These are phyloP conservation scores for Rhagophthalmus giganteus DNA, from an alignment of 2,888 invertebrate genomes.

Conservation along the genomic window DNA sequence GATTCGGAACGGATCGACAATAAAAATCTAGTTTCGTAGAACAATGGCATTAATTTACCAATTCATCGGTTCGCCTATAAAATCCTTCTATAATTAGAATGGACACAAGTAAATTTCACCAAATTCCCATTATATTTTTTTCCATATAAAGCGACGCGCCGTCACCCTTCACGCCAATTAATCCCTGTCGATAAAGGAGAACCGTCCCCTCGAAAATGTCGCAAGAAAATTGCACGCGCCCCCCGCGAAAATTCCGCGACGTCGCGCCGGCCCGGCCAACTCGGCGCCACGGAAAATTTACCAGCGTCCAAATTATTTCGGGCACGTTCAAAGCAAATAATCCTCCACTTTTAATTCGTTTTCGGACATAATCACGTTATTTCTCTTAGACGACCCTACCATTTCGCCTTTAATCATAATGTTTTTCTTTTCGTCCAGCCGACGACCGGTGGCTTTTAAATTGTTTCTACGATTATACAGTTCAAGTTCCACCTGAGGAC, in stretches of 20 bases:
- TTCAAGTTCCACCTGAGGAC: constrained; percentile 19
- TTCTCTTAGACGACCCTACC: constrained; percentile 33
- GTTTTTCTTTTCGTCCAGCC: constrained; percentile 24
- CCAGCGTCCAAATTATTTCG: neutral
- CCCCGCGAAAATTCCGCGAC: too few species aligned
- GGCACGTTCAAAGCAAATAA: constrained; percentile 7
- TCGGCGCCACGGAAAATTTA: neutral
- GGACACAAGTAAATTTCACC: constrained; percentile 3
- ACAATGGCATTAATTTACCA: constrained; percentile 38
- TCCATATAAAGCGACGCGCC: too few species aligned
- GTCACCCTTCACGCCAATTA: too few species aligned
- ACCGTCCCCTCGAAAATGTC: too few species aligned
- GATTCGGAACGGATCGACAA: constrained; percentile 25
- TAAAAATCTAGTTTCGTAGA: constrained; percentile 32
- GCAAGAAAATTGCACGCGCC: too few species aligned
- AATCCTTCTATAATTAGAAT: constrained; percentile 7
- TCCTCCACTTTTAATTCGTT: constrained; percentile 35
- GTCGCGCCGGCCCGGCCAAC: too few species aligned
- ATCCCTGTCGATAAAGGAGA: neutral
- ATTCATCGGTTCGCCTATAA: too few species aligned
- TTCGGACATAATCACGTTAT: constrained; percentile 35
- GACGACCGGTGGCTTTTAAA: constrained; percentile 25
- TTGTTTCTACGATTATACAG: constrained; percentile 29
- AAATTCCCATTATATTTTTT: neutral
- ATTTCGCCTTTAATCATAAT: constrained; percentile 35